Conservation (phyloP, 2,797 vertebrate genomes). For the Poecilia gillii region DNA sequence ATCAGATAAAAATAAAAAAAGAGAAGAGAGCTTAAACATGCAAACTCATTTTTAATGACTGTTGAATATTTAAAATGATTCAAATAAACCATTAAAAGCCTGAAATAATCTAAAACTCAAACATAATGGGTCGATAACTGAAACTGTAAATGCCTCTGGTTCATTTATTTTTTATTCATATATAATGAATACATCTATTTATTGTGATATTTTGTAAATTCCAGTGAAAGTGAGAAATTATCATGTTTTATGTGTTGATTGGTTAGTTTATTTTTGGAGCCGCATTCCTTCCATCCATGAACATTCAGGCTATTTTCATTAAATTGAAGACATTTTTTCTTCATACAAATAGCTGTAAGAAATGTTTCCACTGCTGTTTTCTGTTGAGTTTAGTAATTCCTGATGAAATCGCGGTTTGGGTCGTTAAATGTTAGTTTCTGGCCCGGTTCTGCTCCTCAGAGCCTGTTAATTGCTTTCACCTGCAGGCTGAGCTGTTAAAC, state of each 20-base stretch:
- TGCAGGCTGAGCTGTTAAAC: conserved; percentile 17
- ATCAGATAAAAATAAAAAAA: no score
- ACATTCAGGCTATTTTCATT: not conserved
- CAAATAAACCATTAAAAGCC: not conserved
- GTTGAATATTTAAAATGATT: not conserved
- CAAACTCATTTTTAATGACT: no score
- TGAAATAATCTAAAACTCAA: not conserved
- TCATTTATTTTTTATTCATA: not conserved
- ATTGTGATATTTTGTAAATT: not conserved
- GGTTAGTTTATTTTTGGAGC: not conserved
- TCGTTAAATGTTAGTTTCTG: not conserved
- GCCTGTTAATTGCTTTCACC: conserved; percentile 35
- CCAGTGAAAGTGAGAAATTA: not conserved
- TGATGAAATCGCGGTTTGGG: not conserved
- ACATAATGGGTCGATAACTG: not conserved
- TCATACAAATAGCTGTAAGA: not conserved
- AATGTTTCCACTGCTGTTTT: no score
- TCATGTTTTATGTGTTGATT: not conserved
- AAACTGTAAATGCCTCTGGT: not conserved
- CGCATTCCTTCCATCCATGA: not conserved
- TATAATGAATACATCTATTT: no score
- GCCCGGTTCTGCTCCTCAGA: not conserved
- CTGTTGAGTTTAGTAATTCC: not conserved
- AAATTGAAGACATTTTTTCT: no score
- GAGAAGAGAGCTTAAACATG: no score